Evolutionary conservation across 2,113 vertebrate genomes (phyloP).

Genomic region (Malurus elegans): DNA sequence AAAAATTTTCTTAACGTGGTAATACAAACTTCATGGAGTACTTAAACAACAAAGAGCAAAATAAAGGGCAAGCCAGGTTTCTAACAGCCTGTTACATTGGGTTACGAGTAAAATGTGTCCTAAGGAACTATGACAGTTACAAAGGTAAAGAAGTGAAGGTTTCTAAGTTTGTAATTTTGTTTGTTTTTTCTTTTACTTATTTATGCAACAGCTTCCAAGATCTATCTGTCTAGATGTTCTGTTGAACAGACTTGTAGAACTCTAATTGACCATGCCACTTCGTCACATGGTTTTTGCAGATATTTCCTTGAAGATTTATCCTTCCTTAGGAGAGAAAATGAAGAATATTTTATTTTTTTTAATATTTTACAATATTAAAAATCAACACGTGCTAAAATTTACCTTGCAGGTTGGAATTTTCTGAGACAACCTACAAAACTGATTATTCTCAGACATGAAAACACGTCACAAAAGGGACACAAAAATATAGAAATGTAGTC

Average conservation of each 20-base stretch:
- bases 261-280: neutral
- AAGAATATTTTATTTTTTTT: neutral
- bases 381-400: neutral
- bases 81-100: neutral
- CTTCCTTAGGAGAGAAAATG: neutral
- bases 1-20: neutral
- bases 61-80: neutral
- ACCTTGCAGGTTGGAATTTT: neutral
- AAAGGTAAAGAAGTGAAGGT: neutral
- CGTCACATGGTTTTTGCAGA: neutral
- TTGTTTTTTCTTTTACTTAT: accelerated
- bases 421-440: neutral
- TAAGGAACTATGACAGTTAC: neutral
- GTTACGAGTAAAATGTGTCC: neutral
- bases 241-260: neutral
- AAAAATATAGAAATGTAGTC: neutral
- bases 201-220: neutral
- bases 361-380: neutral
- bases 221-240: neutral
- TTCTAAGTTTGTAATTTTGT: neutral
- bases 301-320: neutral
- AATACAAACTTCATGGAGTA: neutral
- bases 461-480: neutral
- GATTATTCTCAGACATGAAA: neutral
- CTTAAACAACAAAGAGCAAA: neutral